These are phyloP conservation scores for Dasysyrphus albostriatus DNA, from an alignment of 2,888 invertebrate genomes.

Conservation along the genomic window DNA sequence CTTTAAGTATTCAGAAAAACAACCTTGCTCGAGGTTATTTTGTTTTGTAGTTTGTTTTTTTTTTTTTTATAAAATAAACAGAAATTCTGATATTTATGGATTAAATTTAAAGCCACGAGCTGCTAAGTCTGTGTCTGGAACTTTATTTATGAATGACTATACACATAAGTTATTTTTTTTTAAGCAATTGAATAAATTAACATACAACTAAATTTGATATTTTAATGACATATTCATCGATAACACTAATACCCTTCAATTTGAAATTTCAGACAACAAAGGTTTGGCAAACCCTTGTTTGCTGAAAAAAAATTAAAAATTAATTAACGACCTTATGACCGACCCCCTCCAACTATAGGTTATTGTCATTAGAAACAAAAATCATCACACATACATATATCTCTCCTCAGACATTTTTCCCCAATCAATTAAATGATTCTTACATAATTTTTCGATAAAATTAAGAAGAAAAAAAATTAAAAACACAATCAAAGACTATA, in stretches of 20 bases:
- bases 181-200: slow-evolving; percentile 26
- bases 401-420: slow-evolving; percentile 6
- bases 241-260: slow-evolving; percentile 15
- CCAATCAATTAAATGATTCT: slow-evolving; percentile 10
- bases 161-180: background rate
- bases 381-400: background rate
- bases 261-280: slow-evolving; percentile 1
- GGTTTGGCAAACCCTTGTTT: slow-evolving; percentile 25
- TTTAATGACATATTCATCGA: slow-evolving; percentile 8
- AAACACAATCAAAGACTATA: slow-evolving; percentile 23
- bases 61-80: background rate
- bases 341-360: slow-evolving; percentile 28
- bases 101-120: slow-evolving; percentile 28
- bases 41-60: no score
- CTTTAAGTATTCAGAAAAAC: background rate
- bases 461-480: background rate
- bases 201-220: slow-evolving; percentile 1
- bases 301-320: background rate
- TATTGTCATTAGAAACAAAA: slow-evolving; percentile 3
- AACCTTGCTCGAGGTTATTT: slow-evolving; percentile 21
- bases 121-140: slow-evolving; percentile 15
- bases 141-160: slow-evolving; percentile 36
- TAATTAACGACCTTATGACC: slow-evolving; percentile 20
- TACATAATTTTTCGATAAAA: slow-evolving; percentile 41
- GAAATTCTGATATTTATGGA: slow-evolving; percentile 1